phyloP scores from a whole-genome alignment of 53 echinoderm and acorn worm genomes.

The Actinopyga echinites region DNA sequence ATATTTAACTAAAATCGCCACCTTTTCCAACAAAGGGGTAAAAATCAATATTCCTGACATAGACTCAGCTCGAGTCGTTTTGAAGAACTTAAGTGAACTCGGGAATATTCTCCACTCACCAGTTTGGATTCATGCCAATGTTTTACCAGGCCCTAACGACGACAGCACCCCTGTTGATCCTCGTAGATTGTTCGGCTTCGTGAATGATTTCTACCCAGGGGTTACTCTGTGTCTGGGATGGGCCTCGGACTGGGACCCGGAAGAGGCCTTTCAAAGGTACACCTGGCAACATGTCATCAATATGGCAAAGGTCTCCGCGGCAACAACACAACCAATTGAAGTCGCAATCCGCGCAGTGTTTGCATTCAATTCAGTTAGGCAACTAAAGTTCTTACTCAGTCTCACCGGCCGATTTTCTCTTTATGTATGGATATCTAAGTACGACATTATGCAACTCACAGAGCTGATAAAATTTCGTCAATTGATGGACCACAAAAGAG shows the following conservation, averaged over 20 bases:
- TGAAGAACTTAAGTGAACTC: constrained; percentile 59
- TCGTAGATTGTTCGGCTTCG: constrained; percentile 48
- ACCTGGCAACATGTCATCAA: constrained; percentile 78
- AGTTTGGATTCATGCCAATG: constrained; percentile 75
- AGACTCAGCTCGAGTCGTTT: constrained; percentile 46
- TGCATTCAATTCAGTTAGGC: constrained; percentile 67
- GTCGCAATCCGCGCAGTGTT: constrained; percentile 80
- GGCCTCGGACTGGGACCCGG: constrained; percentile 72
- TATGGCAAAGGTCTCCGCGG: constrained; percentile 82
- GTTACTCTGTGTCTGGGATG: constrained; percentile 77
- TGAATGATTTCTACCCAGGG: constrained; percentile 54
- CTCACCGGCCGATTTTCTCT: constrained; percentile 75
- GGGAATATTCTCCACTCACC: constrained; percentile 70
- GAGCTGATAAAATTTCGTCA: constrained; percentile 73
- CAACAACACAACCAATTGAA: constrained; percentile 55
- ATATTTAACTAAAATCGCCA: constrained; percentile 74
- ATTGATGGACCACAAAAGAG: constrained; percentile 74
- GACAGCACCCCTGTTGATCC: constrained; percentile 46
- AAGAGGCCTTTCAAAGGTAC: constrained; percentile 65
- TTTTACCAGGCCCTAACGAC: constrained; percentile 81
- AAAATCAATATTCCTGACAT: constrained; percentile 66
- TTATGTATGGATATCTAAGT: constrained; percentile 72
- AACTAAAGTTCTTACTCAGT: constrained; percentile 84
- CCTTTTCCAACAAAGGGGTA: constrained; percentile 85
- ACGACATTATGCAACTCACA: constrained; percentile 74